Conservation (phyloP, 1,140 invertebrate species). For the Drosophila varians region DNA sequence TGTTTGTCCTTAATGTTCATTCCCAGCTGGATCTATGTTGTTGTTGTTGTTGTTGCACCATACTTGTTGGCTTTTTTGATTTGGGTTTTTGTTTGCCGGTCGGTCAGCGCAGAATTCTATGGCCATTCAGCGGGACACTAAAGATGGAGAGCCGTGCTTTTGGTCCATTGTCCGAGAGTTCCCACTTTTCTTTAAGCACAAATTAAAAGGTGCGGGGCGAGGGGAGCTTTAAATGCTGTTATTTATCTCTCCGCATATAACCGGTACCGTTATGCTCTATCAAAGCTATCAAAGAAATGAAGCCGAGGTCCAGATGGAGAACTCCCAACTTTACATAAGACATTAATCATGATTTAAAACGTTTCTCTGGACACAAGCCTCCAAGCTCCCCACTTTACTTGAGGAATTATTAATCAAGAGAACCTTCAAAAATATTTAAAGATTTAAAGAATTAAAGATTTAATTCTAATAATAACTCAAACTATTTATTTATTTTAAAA, state of each 20-base stretch:
- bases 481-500: too few species aligned
- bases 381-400: background rate
- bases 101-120: conserved; percentile 31
- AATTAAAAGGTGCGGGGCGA: conserved; percentile 25
- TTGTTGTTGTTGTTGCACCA: conserved; percentile 2
- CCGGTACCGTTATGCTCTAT: conserved; percentile 30
- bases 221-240: conserved; percentile 37
- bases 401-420: too few species aligned
- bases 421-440: too few species aligned
- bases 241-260: conserved; percentile 26
- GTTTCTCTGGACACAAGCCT: background rate
- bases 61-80: conserved; percentile 15
- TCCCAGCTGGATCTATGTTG: background rate
- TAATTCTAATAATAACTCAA: background rate
- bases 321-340: conserved; percentile 32
- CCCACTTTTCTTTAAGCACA: conserved; percentile 33
- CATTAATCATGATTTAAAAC: conserved; percentile 46
- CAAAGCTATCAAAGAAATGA: conserved; percentile 44
- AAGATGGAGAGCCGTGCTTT: conserved; percentile 3
- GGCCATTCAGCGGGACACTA: conserved; percentile 22
- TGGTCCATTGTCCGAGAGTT: conserved; percentile 26
- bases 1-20: conserved; percentile 11
- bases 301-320: conserved; percentile 25
- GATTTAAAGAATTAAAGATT: too few species aligned
- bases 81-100: conserved; percentile 40